Conservation (phyloP, 2,113 vertebrate species). For the Chaetorhynchus papuensis region DNA sequence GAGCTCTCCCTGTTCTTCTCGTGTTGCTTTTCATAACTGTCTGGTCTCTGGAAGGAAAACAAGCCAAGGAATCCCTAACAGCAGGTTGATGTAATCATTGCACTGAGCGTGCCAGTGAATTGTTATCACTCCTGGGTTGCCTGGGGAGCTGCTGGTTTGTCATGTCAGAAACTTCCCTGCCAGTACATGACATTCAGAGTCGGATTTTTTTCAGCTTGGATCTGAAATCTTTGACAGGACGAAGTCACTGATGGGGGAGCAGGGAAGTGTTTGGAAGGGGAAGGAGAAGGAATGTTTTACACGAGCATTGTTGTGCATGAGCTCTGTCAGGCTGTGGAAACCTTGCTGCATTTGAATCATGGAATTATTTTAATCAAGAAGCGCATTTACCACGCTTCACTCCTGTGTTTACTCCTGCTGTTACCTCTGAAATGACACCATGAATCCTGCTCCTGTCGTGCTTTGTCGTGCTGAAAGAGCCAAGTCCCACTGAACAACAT, state of each 20-base stretch:
- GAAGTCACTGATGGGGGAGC: background rate
- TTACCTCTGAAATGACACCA: background rate
- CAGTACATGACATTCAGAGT: background rate
- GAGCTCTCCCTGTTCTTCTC: background rate
- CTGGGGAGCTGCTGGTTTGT: constrained; percentile 12
- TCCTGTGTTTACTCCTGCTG: background rate
- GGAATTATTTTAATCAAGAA: background rate
- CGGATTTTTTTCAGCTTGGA: background rate
- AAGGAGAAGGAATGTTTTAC: background rate
- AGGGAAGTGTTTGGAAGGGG: background rate
- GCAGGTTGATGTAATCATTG: background rate
- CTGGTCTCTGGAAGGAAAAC: constrained; percentile 24
- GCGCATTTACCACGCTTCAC: background rate
- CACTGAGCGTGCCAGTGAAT: background rate
- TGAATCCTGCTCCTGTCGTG: background rate
- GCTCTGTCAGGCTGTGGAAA: background rate
- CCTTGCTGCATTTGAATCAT: background rate
- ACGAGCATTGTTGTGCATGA: background rate
- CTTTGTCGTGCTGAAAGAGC: background rate
- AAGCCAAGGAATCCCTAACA: background rate
- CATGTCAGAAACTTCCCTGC: background rate
- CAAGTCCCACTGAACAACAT: background rate
- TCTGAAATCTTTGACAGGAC: background rate
- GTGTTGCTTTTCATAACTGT: background rate
- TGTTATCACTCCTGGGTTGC: background rate